Conservation (phyloP, 2,797 vertebrate species). For the Mus spretus region DNA sequence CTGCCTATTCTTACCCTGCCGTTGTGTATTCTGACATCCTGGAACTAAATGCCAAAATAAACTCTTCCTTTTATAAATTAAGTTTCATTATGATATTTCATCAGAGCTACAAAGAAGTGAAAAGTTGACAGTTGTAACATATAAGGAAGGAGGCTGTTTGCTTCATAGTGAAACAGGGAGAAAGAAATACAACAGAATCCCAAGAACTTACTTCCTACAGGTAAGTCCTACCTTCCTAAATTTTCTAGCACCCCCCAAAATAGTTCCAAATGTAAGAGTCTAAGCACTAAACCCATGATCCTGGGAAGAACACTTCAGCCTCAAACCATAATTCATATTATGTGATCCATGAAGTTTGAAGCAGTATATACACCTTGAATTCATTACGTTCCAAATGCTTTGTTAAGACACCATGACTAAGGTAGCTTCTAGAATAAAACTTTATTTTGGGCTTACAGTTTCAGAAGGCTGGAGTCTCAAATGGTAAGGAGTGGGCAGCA, state of each 20-base stretch:
- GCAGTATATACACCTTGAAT: no score
- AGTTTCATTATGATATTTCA: background rate
- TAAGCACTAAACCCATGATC: background rate
- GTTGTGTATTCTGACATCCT: background rate
- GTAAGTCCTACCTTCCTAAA: background rate
- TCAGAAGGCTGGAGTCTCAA: background rate
- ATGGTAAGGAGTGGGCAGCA: background rate
- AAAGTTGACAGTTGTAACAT: no score
- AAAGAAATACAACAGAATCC: background rate
- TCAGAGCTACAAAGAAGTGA: background rate
- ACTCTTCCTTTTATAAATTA: background rate
- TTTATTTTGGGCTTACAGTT: background rate
- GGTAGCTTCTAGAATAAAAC: no score
- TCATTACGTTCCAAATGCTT: no score
- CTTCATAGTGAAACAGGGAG: background rate
- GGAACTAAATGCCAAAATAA: background rate
- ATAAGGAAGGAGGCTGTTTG: background rate
- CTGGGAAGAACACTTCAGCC: no score
- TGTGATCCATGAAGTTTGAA: no score
- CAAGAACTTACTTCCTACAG: background rate
- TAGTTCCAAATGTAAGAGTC: background rate
- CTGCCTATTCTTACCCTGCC: background rate
- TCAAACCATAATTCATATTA: no score
- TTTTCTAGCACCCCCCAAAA: background rate
- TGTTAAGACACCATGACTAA: no score